Base-by-base conservation (phyloP, 2,113 vertebrate genomes). In the Nycticorax nycticorax region DNA sequence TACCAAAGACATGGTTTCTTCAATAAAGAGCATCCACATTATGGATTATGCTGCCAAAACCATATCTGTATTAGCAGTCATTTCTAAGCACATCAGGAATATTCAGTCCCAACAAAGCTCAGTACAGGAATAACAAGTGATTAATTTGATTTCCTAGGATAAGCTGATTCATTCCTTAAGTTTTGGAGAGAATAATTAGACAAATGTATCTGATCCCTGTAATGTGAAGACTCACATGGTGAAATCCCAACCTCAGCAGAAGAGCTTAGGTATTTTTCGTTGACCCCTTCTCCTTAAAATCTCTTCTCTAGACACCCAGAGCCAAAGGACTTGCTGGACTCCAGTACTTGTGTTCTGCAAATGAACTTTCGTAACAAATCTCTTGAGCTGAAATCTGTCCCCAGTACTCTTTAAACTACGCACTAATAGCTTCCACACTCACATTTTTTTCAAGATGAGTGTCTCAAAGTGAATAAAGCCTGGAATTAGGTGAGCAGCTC, bases 221-320 rank as follows among this genome's bases (percentile, higher is more conserved):
- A 60, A 55, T 3, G 10, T 3, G 35, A 63, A 33, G 32, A 53
- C 55, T 17, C 1, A 0, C 0, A 2, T 0, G 9, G 57, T 35
- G 22, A 56, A 88, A 76, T 53, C 10, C 5, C 71, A 37, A 8
- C 6, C 19, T 53, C 76, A 62, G 30, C n/a, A 93, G 41, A 75
- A 68, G 13, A 37, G 3, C 4, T 57, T 3, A 12, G 11, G 37
- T n/a, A 9, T 27, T 74, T 68, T 77, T 32, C 43, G 41, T 48
- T 53, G 22, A 71, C 55, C 21, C 5, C 4, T 74, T 88, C 60
- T 73, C 14, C 41, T 64, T 55, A 45, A 80, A 83, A 43, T 37
- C 5, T 85, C 37, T 68, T 17, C 47, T 47, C 62, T 30, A 85
- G 55, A 18, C 22, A 52, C 23, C n/a, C 56, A 55, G 12, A 88